phyloP scores from a whole-genome alignment of 2,888 invertebrate species.

The Orthosia gracilis region DNA sequence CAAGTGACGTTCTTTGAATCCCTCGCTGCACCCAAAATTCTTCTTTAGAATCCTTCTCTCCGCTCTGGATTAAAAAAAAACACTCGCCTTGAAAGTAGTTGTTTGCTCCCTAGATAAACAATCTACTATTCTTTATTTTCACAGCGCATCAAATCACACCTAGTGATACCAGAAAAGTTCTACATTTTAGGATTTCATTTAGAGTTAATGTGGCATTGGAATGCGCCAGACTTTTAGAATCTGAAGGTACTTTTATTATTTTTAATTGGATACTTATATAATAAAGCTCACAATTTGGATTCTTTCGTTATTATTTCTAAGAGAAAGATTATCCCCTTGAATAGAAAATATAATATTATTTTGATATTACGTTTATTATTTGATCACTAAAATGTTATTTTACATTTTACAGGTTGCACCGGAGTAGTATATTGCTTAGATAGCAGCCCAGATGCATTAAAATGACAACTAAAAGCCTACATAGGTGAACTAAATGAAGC shows the following conservation, averaged over 20 bases:
- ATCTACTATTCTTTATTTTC: slow-evolving; percentile 9
- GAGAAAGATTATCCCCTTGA: background rate
- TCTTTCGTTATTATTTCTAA: background rate
- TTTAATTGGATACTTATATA: accelerated
- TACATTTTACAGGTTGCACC: slow-evolving; percentile 68
- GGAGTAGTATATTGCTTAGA: slow-evolving; percentile 75
- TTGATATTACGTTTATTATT: background rate
- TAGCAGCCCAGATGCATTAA: slow-evolving; percentile 76
- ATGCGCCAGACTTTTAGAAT: slow-evolving; percentile 75
- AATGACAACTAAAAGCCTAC: slow-evolving; percentile 68
- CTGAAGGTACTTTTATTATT: slow-evolving; percentile 71
- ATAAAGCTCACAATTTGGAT: background rate
- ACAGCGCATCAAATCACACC: slow-evolving; percentile 65
- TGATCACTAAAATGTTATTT: background rate
- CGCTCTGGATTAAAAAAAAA: no score
- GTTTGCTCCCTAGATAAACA: no score
- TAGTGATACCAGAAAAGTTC: slow-evolving; percentile 67
- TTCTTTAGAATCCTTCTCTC: no score
- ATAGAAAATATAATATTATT: background rate
- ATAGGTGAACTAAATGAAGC: slow-evolving; percentile 65
- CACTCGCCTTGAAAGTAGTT: no score
- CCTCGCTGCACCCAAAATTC: no score
- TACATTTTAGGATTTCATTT: slow-evolving; percentile 75
- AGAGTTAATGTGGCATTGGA: slow-evolving; percentile 78
- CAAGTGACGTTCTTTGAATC: no score